Evolutionary conservation across 2,113 vertebrate species (phyloP).

Genomic region (Proteles cristata): DNA sequence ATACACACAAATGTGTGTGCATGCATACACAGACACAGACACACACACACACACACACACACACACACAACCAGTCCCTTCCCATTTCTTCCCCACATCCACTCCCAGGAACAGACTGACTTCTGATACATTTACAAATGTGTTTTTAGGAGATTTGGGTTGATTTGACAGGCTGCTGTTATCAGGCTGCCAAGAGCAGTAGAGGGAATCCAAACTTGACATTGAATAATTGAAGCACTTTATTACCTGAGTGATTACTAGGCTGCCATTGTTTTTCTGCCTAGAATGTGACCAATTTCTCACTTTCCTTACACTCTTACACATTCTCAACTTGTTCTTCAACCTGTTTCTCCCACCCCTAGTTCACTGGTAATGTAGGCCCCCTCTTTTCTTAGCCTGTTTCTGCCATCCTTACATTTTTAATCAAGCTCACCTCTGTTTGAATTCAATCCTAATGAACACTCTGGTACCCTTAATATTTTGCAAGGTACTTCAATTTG

Average conservation of each 20-base stretch:
- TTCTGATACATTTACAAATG: not conserved
- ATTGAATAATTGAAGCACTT: conserved; percentile 22
- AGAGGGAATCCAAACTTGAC: not conserved
- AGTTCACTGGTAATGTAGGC: not conserved
- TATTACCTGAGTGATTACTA: not conserved
- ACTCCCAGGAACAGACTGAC: not conserved
- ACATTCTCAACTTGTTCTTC: not conserved
- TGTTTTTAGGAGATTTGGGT: not conserved
- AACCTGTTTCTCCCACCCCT: not conserved
- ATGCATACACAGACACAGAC: not conserved
- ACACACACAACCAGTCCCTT: not conserved
- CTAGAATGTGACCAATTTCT: not conserved
- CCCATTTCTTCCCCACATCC: not conserved
- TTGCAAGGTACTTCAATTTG: not conserved
- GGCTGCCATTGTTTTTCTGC: not conserved
- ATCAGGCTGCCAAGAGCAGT: not conserved
- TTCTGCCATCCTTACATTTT: not conserved
- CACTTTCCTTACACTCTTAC: not conserved
- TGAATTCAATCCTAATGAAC: not conserved
- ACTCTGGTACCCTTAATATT: not conserved
- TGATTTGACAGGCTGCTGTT: not conserved
- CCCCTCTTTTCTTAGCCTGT: not conserved
- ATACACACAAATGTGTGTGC: fast-evolving
- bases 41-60: not conserved
- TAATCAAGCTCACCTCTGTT: not conserved